These are phyloP conservation scores for Drosophila kohkoa DNA, from an alignment of 1,140 invertebrate genomes.

Conservation along the genomic window DNA sequence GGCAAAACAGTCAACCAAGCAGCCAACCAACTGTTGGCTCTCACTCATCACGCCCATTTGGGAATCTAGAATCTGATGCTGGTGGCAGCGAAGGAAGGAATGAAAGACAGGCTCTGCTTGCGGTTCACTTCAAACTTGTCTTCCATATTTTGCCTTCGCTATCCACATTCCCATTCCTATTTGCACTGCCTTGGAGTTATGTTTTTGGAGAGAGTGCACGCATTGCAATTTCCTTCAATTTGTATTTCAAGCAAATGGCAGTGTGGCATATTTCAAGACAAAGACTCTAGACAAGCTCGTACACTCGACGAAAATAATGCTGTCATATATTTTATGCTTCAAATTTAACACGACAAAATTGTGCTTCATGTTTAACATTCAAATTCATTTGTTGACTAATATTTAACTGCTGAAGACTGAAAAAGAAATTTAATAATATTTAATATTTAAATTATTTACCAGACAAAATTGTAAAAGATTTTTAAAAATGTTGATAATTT, in stretches of 20 bases:
- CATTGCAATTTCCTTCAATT: constrained; percentile 59
- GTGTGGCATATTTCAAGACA: constrained; percentile 2
- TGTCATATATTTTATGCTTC: neutral
- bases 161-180: neutral
- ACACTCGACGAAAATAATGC: neutral
- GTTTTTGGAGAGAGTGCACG: constrained; percentile 42
- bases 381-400: too few relatives aligned
- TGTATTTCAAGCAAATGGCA: constrained; percentile 20
- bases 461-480: too few relatives aligned
- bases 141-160: too few relatives aligned
- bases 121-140: constrained; percentile 4
- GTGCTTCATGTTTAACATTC: too few relatives aligned
- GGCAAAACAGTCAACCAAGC: neutral
- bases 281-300: neutral
- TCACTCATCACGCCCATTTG: neutral
- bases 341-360: too few relatives aligned
- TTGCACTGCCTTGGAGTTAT: constrained; percentile 4
- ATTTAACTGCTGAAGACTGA: too few relatives aligned
- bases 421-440: too few relatives aligned
- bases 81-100: neutral
- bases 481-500: too few relatives aligned
- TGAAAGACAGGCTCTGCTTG: neutral
- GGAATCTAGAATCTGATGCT: constrained; percentile 3
- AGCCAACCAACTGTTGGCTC: constrained; percentile 14
- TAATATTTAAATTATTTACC: too few relatives aligned